Base-by-base conservation (phyloP, 1,140 invertebrate genomes). In the Brachionus manjavacas region DNA sequence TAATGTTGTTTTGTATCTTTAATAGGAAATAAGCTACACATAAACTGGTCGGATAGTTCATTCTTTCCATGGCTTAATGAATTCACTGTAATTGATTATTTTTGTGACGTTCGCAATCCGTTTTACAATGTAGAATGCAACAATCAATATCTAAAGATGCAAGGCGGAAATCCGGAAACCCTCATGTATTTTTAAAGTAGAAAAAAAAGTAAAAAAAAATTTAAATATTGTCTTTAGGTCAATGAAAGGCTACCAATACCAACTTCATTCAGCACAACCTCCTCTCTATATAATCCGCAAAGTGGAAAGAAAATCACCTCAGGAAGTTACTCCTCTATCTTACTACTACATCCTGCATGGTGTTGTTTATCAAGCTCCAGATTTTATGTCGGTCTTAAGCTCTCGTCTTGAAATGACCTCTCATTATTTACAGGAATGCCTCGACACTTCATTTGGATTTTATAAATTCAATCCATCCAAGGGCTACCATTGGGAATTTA, bases 91-190 rank as follows among this genome's bases (percentile, higher is more conserved):
- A 39, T 81, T 20, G 79, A 81, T 25, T 81, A 81, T 20, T 81
- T 81, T 68, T 81, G 79, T 43, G 79, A 81, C 64, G 52, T 39
- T 4, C 20, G 79, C 8, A 81, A 81, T 64, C 79, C 79, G 1
- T 81, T 81, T 28, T 81, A 81, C 41, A 81, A 81, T 81, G 20
- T 81, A n/a, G 52, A 81, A 64, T 81, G 79, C 25, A 64, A 81
- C n/a, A 81, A 81, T 28, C 79, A 81, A 43, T 46, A 28, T 35
- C 43, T 81, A 4, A 60, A 68, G 64, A 81, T 81, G 79, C 79
- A 81, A 81, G 64, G 64, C 7, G 35, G 28, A 60, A 81, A 64
- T 81, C 52, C 52, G 8, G 79, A 81, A 28, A 16, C 52, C 4
- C 14, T 81, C 0, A 60, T 60, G 79, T 81, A 81, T 16, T 31